Percentiles rank a stretch among this genome's conserved stretches.
phyloP scores from a whole-genome alignment of 2,888 invertebrate genomes.

The Drosophila greeni region DNA sequence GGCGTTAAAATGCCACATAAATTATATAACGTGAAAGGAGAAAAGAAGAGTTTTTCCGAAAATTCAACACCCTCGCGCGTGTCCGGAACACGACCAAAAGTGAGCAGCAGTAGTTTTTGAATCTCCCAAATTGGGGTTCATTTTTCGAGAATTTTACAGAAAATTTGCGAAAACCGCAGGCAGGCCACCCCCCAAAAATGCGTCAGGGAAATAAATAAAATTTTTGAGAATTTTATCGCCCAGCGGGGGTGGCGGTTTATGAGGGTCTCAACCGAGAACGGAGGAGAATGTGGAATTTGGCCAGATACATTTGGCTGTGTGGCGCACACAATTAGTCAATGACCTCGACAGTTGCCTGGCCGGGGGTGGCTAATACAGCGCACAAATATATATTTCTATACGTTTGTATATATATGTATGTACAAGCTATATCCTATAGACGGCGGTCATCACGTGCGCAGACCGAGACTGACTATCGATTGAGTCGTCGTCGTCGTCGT shows the following conservation, averaged over 20 bases:
- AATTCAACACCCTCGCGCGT: constrained; percentile 48
- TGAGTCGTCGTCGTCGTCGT: constrained; percentile 55
- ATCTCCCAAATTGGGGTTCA: constrained; percentile 11
- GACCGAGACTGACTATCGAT: constrained; percentile 68
- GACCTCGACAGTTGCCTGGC: constrained; percentile 59
- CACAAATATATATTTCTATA: constrained; percentile 12
- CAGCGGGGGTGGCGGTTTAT: constrained; percentile 42
- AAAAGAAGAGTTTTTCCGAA: constrained; percentile 2
- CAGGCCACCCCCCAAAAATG: constrained; percentile 24
- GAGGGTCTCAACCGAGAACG: neutral
- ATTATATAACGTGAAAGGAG: constrained; percentile 53
- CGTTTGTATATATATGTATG: neutral
- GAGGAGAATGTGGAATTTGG: neutral
- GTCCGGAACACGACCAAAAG: constrained; percentile 18
- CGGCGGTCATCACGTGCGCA: constrained; percentile 66
- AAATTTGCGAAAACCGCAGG: constrained; percentile 41
- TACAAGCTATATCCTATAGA: constrained; percentile 24
- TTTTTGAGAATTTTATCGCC: constrained; percentile 41
- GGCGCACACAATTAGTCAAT: constrained; percentile 69
- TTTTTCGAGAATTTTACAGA: constrained; percentile 39
- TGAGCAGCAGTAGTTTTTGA: constrained; percentile 34
- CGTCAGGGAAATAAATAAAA: constrained; percentile 26
- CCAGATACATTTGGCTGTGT: constrained; percentile 26
- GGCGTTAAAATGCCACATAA: constrained; percentile 72
- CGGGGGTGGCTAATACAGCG: constrained; percentile 30